phyloP scores from a whole-genome alignment of 2,113 vertebrate genomes.

The Danio rerio region DNA sequence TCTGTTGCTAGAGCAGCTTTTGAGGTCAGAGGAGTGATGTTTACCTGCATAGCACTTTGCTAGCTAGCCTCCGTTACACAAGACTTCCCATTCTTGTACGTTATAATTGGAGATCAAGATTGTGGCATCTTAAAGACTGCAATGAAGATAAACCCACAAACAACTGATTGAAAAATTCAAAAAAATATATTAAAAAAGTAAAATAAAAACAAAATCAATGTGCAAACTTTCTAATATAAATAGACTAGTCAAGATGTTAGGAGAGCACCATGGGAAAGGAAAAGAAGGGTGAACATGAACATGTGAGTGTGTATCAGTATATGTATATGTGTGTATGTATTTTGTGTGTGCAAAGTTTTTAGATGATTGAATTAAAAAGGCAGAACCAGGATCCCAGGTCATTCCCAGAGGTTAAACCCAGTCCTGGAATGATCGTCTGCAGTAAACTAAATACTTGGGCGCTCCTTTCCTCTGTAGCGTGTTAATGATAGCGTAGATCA shows the following conservation, averaged over 20 bases:
- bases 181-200: constrained; percentile 44
- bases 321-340: constrained; percentile 26
- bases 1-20: no score
- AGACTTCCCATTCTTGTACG: constrained; percentile 30
- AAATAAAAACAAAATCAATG: constrained; percentile 68
- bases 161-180: constrained; percentile 58
- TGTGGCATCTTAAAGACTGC: constrained; percentile 45
- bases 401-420: constrained; percentile 85
- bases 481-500: constrained; percentile 91
- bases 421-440: constrained; percentile 96
- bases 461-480: constrained; percentile 94
- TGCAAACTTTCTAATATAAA: constrained; percentile 77
- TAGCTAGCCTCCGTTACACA: no score
- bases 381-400: constrained; percentile 53
- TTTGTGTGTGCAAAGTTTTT: constrained; percentile 42
- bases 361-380: neutral
- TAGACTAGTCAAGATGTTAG: constrained; percentile 71
- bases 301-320: constrained; percentile 30
- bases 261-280: constrained; percentile 82
- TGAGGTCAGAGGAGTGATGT: no score
- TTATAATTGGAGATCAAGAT: constrained; percentile 30
- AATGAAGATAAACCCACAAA: constrained; percentile 56
- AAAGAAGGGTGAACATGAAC: constrained; percentile 53
- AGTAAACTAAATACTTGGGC: constrained; percentile 89
- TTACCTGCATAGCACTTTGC: no score